Conservation (phyloP, 1,140 invertebrate genomes). For the Camponotus floridanus region DNA sequence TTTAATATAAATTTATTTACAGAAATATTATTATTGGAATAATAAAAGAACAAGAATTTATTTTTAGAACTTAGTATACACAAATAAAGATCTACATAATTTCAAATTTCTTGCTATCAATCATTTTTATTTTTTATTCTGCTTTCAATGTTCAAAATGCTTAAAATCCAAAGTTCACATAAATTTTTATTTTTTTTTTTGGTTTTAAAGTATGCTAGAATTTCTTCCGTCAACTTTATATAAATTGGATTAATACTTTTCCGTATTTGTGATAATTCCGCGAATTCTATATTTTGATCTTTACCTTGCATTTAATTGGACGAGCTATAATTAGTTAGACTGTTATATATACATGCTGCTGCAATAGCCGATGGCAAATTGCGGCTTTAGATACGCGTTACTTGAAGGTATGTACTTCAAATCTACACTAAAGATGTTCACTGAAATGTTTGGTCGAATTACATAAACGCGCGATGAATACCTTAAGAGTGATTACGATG, state of each 20-base stretch:
- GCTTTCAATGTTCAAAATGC: not conserved
- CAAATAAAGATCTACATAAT: not conserved
- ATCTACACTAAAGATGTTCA: constrained; percentile 10
- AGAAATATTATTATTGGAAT: not conserved
- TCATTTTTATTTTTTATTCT: not conserved
- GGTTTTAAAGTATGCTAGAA: not conserved
- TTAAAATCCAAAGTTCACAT: not conserved
- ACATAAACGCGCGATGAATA: constrained; percentile 49
- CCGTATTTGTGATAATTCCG: not conserved
- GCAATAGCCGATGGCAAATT: constrained; percentile 20
- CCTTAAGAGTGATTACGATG: constrained; percentile 12
- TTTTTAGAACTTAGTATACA: not conserved
- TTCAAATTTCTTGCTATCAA: not conserved
- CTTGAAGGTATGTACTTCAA: not conserved
- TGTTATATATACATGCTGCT: not conserved
- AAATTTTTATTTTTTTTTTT: not conserved
- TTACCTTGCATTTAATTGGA: constrained; percentile 12
- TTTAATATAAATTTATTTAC: not conserved
- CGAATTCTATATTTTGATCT: not conserved
- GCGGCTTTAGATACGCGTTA: not conserved
- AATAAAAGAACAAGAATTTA: not conserved
- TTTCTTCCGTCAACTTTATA: not conserved
- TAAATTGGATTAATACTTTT: not conserved
- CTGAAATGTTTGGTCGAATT: constrained; percentile 17
- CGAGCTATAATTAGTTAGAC: constrained; percentile 2